phyloP scores from a whole-genome alignment of 2,113 vertebrate species.

The Pollimyrus isidori region DNA sequence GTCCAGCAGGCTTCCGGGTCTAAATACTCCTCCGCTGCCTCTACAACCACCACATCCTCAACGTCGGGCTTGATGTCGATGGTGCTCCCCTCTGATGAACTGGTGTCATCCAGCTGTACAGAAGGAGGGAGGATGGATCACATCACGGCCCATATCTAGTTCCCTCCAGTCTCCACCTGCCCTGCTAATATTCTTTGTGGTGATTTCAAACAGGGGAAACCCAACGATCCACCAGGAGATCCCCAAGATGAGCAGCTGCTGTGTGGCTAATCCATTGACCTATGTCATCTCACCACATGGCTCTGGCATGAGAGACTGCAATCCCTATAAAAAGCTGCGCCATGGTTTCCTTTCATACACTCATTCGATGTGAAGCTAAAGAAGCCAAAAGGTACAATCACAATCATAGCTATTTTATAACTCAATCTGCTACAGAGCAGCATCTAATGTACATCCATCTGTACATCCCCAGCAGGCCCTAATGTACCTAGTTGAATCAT shows the following conservation, averaged over 20 bases:
- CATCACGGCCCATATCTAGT: neutral
- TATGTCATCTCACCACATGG: neutral
- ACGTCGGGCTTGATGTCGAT: slow-evolving; percentile 87
- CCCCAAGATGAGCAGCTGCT: neutral
- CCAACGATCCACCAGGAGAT: neutral
- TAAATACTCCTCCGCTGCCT: slow-evolving; percentile 70
- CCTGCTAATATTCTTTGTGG: neutral
- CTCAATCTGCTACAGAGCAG: neutral
- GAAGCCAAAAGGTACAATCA: neutral
- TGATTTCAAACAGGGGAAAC: neutral
- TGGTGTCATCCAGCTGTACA: slow-evolving; percentile 58
- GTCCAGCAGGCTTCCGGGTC: slow-evolving; percentile 88
- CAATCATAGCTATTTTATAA: neutral
- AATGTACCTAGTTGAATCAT: neutral
- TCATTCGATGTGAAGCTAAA: neutral
- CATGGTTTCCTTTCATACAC: neutral
- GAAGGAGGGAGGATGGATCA: neutral
- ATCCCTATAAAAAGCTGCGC: neutral
- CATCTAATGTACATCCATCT: neutral
- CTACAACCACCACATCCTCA: slow-evolving; percentile 74
- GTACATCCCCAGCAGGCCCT: neutral
- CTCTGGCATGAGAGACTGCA: neutral
- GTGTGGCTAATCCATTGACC: neutral
- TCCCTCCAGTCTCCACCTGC: neutral
- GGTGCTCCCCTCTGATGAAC: slow-evolving; percentile 88